Evolutionary conservation across 2,113 vertebrate species (phyloP).

Genomic region (Pterophyllum scalare): DNA sequence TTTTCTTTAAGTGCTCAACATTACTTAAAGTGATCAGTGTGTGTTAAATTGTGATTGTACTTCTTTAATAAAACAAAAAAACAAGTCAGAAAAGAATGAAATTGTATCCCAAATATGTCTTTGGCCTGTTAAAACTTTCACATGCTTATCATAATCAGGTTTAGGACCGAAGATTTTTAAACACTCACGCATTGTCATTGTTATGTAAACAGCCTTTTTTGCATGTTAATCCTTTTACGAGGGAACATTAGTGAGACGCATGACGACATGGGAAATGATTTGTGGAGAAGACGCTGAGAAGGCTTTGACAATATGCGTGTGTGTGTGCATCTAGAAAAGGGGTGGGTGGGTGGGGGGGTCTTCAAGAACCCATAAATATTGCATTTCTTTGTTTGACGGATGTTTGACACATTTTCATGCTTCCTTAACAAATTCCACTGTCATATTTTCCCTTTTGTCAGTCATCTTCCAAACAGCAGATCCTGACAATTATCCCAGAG

Average conservation of each 20-base stretch:
- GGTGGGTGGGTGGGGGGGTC: slow-evolving; percentile 34
- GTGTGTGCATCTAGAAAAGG: slow-evolving; percentile 7
- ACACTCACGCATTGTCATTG: slow-evolving; percentile 59
- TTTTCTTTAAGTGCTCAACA: not conserved
- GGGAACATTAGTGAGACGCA: slow-evolving; percentile 52
- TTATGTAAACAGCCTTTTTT: slow-evolving; percentile 73
- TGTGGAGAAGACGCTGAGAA: slow-evolving; percentile 43
- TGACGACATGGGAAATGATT: slow-evolving; percentile 71
- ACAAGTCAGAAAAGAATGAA: not conserved
- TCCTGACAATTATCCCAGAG: slow-evolving; percentile 82
- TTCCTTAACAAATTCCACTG: slow-evolving; percentile 81
- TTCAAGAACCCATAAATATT: slow-evolving; percentile 79
- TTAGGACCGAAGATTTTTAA: slow-evolving; percentile 55
- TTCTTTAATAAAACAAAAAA: not conserved
- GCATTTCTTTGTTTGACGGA: slow-evolving; percentile 77
- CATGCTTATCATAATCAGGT: slow-evolving; percentile 51
- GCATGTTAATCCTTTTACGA: slow-evolving; percentile 72
- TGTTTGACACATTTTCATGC: slow-evolving; percentile 80
- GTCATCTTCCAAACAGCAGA: slow-evolving; percentile 72
- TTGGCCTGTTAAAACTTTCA: slow-evolving; percentile 33
- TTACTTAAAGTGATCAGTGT: not conserved
- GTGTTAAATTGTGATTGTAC: not conserved
- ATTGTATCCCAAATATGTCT: not conserved
- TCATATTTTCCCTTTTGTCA: slow-evolving; percentile 77
- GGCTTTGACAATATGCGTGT: slow-evolving; percentile 49